phyloP scores from a whole-genome alignment of 30 jellyfish, hydroid and myxozoan genomes.

The Phacellophora camtschatica region DNA sequence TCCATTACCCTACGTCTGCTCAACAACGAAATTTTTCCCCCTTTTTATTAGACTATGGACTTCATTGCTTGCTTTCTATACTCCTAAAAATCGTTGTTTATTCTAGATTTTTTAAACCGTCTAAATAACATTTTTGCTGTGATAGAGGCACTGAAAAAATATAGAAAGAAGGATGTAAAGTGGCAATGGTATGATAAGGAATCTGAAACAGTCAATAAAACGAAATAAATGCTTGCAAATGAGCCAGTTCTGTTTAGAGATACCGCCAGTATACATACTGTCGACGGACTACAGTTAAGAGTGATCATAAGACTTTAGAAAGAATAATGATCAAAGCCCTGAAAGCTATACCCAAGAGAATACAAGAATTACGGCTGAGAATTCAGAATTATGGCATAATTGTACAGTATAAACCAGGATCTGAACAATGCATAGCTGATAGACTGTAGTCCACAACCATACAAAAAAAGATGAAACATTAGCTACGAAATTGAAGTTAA shows the following conservation, averaged over 20 bases:
- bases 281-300: not conserved
- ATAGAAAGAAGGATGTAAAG: constrained; percentile 16
- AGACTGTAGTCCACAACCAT: constrained; percentile 28
- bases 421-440: constrained; percentile 41
- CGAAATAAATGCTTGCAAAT: constrained; percentile 7
- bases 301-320: constrained; percentile 29
- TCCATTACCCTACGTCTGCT: too few species aligned
- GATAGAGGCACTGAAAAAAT: constrained; percentile 48
- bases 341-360: constrained; percentile 3
- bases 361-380: constrained; percentile 10
- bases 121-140: constrained; percentile 18
- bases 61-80: too few species aligned
- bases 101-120: too few species aligned
- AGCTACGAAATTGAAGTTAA: not conserved
- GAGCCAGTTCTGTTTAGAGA: not conserved
- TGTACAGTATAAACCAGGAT: constrained; percentile 48
- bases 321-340: constrained; percentile 20
- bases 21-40: too few species aligned
- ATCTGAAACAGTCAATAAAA: constrained; percentile 18
- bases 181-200: constrained; percentile 32
- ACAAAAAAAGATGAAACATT: constrained; percentile 10
- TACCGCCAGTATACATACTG: constrained; percentile 15
- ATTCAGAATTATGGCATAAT: constrained; percentile 30
- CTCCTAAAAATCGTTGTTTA: too few species aligned
- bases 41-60: too few species aligned